Conservation (phyloP, 2,797 vertebrate genomes). For the Typhlichthys eigenmanni region DNA sequence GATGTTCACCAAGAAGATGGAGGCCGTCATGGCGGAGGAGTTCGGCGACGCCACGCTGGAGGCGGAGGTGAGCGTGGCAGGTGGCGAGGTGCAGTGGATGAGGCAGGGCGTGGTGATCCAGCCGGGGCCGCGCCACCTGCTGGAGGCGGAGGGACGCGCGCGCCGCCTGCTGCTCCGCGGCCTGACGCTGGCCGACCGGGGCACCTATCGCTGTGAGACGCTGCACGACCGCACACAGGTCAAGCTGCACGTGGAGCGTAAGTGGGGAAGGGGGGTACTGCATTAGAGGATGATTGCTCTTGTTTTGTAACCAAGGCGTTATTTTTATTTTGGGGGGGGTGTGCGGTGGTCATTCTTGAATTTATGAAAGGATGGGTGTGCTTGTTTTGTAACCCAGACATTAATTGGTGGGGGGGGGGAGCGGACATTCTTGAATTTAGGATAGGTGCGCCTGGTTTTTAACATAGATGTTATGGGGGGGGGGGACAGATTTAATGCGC, state of each 20-base stretch:
- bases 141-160: slow-evolving; percentile 72
- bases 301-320: no score
- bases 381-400: no score
- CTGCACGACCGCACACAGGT: slow-evolving; percentile 90
- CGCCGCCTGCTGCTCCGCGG: slow-evolving; percentile 80
- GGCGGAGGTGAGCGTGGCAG: slow-evolving; percentile 83
- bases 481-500: no score
- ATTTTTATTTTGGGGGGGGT: no score
- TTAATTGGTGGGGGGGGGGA: no score
- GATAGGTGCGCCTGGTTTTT: no score
- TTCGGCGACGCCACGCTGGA: slow-evolving; percentile 75
- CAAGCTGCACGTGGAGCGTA: slow-evolving; percentile 89
- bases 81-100: slow-evolving; percentile 86
- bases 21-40: slow-evolving; percentile 84
- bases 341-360: no score
- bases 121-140: slow-evolving; percentile 70
- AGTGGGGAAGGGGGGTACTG: slow-evolving; percentile 59
- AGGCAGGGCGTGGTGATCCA: slow-evolving; percentile 85
- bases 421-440: no score
- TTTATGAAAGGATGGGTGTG: no score
- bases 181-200: slow-evolving; percentile 82
- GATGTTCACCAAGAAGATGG: slow-evolving; percentile 84
- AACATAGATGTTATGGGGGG: no score
- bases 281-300: no score
- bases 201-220: slow-evolving; percentile 93